Base-by-base conservation (phyloP, 2,888 invertebrate species). In the Cryptocheilus praepositus region DNA sequence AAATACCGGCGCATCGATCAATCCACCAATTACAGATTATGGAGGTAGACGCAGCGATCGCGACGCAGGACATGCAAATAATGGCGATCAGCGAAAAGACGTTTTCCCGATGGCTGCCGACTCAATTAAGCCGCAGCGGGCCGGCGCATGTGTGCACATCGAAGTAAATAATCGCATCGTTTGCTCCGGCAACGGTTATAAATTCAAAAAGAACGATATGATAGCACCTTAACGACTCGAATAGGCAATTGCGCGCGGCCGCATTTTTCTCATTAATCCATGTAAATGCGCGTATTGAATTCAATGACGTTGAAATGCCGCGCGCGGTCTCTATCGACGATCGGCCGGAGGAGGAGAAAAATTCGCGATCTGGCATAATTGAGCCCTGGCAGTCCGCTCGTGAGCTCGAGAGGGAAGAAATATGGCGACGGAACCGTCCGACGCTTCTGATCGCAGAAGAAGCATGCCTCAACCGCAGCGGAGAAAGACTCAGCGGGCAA, bases 21-120 rank as follows among this genome's bases (percentile, higher is more conserved):
- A 71, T 67, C 57, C 52, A 58, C 69, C 77, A 77, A 77, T 77
- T 80, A 77, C 71, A 71, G 77, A 77, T 77, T 77, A 80, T 76
- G 74, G 73, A 64, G 69, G 45, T 44, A 61, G 59, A 62, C 64
- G 7, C 43, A 74, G 71, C 77, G 77, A 62, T 74, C 61, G 68
- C n/a, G n/a, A n/a, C n/a, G n/a, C 51, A 57, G 49, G 65, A 71
- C 70, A 77, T 67, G 73, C 79, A 76, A 77, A 77, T 77, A 76
- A 73, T 64, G 51, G 67, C 59, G 64, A 25, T 61, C 64, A 46
- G 36, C 46, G 36, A 22, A n/a, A 46, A 60, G 55, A 63, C 64
- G 58, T 49, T 63, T 59, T 67, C 60, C 67, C 64, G 18, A 28
- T 28, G 65, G 52, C 55, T 64, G 65, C 68, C 79, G 65, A 67